These are phyloP conservation scores for Porites cylindrica DNA, from an alignment of 92 coral and sea anemone species.

Conservation along the genomic window DNA sequence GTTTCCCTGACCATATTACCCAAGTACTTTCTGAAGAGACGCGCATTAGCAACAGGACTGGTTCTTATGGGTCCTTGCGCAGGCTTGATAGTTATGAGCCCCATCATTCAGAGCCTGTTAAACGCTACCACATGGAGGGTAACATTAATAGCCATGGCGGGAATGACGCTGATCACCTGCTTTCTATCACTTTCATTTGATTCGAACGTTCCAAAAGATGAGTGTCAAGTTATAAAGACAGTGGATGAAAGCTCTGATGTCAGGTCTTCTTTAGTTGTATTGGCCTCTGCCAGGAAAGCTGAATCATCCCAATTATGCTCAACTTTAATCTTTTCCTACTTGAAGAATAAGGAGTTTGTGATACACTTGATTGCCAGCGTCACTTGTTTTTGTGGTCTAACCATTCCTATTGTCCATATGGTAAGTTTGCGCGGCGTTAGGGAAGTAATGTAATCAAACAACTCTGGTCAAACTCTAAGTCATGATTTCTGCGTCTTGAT, in stretches of 20 bases:
- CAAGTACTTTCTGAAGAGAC: slow-evolving; percentile 26
- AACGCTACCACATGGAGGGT: slow-evolving; percentile 16
- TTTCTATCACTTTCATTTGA: slow-evolving; percentile 15
- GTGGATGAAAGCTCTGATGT: neutral
- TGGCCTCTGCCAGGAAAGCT: neutral
- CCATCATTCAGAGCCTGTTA: slow-evolving; percentile 17
- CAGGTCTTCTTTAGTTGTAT: neutral
- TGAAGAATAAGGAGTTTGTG: slow-evolving; percentile 18
- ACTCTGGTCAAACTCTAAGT: too few relatives aligned
- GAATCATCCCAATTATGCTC: neutral
- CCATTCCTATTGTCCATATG: slow-evolving; percentile 33
- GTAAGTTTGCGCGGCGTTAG: neutral
- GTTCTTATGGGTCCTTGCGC: slow-evolving; percentile 23
- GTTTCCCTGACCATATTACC: slow-evolving; percentile 5
- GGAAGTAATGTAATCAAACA: too few relatives aligned
- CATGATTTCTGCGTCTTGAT: too few relatives aligned
- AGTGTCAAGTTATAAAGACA: neutral
- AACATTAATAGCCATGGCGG: slow-evolving; percentile 17
- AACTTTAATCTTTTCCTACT: slow-evolving; percentile 6
- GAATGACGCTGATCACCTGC: slow-evolving; percentile 11
- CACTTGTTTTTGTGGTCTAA: slow-evolving; percentile 12
- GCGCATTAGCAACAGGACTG: slow-evolving; percentile 21
- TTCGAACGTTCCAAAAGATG: neutral
- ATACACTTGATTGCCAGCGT: slow-evolving; percentile 3
- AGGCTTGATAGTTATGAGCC: slow-evolving; percentile 33